Percentiles rank a stretch among this genome's conserved stretches.
These are phyloP conservation scores for Sparidentex hasta DNA, from an alignment of 2,797 vertebrate species.

Conservation along the genomic window DNA sequence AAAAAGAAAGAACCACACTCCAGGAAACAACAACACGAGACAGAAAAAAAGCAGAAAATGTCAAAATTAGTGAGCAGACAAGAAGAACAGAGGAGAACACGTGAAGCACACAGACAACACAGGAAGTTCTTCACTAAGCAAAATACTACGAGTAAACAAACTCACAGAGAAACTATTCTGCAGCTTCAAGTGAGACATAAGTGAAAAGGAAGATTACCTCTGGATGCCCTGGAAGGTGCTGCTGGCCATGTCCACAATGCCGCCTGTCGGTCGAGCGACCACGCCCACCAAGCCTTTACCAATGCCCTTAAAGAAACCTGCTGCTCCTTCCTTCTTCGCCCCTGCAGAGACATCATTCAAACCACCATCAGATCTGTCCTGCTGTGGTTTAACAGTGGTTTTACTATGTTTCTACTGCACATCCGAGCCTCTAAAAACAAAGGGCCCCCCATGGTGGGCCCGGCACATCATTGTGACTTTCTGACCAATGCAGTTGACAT, in stretches of 20 bases:
- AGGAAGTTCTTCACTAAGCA: slow-evolving; percentile 15
- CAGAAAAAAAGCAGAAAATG: slow-evolving; percentile 77
- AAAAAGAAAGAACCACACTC: slow-evolving; percentile 62
- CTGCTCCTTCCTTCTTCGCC: slow-evolving; percentile 95
- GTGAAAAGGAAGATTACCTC: slow-evolving; percentile 81
- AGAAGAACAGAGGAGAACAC: slow-evolving; percentile 66
- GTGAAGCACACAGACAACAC: slow-evolving; percentile 48
- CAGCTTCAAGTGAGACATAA: background rate
- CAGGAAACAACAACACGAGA: slow-evolving; percentile 65
- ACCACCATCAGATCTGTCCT: background rate
- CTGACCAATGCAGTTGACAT: too few relatives aligned
- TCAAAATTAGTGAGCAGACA: slow-evolving; percentile 76
- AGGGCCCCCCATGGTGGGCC: too few relatives aligned
- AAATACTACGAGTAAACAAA: slow-evolving; percentile 6
- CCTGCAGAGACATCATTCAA: slow-evolving; percentile 78
- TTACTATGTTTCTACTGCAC: background rate
- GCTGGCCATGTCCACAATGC: slow-evolving; percentile 98
- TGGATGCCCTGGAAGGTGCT: slow-evolving; percentile 98
- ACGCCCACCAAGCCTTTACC: slow-evolving; percentile 97
- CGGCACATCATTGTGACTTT: too few relatives aligned
- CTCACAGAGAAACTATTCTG: background rate
- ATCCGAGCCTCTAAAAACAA: background rate
- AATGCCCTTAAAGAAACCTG: slow-evolving; percentile 98
- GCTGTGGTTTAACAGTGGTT: background rate
- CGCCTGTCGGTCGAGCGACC: slow-evolving; percentile 94